A percentile compares a stretch with the other conserved stretches of the same genome.
Evolutionary conservation across 1,140 invertebrate species (phyloP).

Genomic region (Pissodes strobi): DNA sequence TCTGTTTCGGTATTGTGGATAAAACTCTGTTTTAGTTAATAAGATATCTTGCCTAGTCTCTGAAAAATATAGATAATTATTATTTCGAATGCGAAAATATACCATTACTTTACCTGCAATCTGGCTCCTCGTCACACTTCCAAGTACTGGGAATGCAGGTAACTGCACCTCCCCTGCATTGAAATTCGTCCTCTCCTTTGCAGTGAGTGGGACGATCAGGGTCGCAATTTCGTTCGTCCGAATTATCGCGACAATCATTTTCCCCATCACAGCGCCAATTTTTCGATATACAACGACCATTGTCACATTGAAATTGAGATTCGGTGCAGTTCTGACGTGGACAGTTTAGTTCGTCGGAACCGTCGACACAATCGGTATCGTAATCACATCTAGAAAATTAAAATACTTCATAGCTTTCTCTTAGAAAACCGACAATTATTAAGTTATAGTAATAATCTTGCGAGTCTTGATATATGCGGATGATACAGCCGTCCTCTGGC

Average conservation of each 20-base stretch:
- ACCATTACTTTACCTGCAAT: constrained; percentile 38
- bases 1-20: too few relatives aligned
- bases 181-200: constrained; percentile 50
- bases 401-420: background rate
- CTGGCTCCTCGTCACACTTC: constrained; percentile 57
- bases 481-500: too few relatives aligned
- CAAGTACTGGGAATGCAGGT: constrained; percentile 72
- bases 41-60: too few relatives aligned
- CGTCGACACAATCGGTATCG: constrained; percentile 65
- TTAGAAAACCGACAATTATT: background rate
- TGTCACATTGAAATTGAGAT: constrained; percentile 71
- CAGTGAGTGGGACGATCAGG: constrained; percentile 40
- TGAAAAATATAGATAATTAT: too few relatives aligned
- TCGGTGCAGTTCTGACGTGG: constrained; percentile 62
- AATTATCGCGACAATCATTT: constrained; percentile 75
- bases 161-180: constrained; percentile 45
- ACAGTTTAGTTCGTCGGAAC: constrained; percentile 63
- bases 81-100: background rate
- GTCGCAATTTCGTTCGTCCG: constrained; percentile 67
- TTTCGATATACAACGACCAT: constrained; percentile 74
- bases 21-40: too few relatives aligned
- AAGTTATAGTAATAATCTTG: too few relatives aligned
- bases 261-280: constrained; percentile 70
- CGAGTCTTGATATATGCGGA: too few relatives aligned
- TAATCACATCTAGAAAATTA: constrained; percentile 62